Percentiles rank a stretch among this genome's conserved stretches.
phyloP scores from a whole-genome alignment of 2,888 invertebrate species.

The Ligdia adustata region DNA sequence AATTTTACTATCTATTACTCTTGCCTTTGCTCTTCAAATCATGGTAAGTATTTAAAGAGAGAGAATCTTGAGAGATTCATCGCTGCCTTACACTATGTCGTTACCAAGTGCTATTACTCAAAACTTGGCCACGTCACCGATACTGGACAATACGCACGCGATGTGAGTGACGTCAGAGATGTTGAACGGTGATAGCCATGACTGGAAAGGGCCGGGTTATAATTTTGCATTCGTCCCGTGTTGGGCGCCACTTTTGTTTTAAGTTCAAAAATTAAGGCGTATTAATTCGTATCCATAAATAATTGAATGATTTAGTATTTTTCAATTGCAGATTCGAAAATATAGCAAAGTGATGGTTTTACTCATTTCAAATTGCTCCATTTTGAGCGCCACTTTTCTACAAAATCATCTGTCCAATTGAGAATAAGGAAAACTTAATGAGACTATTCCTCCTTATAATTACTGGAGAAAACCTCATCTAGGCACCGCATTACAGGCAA shows the following conservation, averaged over 20 bases:
- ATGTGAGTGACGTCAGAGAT: slow-evolving; percentile 42
- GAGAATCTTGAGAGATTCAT: no score
- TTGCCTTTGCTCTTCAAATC: no score
- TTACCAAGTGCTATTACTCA: slow-evolving; percentile 55
- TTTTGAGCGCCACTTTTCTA: slow-evolving; percentile 5
- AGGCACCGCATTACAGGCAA: slow-evolving; percentile 37
- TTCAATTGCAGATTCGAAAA: no score
- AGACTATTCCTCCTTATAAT: slow-evolving; percentile 37
- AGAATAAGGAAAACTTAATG: slow-evolving; percentile 20
- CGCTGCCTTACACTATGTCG: slow-evolving; percentile 45
- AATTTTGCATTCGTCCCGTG: slow-evolving; percentile 2
- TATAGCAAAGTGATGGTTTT: no score
- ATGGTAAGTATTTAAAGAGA: no score
- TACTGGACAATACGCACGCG: slow-evolving; percentile 59
- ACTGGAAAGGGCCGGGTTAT: slow-evolving; percentile 9
- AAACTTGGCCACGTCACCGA: slow-evolving; percentile 60
- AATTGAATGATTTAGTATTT: no score
- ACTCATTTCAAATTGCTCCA: no score
- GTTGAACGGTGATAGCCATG: slow-evolving; percentile 16
- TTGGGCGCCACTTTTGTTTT: slow-evolving; percentile 22
- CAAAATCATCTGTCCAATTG: neutral
- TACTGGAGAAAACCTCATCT: slow-evolving; percentile 44
- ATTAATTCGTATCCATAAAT: no score
- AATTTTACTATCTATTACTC: no score
- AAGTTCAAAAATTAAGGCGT: no score